These are phyloP conservation scores for Cosmopolites sordidus DNA, from an alignment of 2,888 invertebrate species.

Conservation along the genomic window DNA sequence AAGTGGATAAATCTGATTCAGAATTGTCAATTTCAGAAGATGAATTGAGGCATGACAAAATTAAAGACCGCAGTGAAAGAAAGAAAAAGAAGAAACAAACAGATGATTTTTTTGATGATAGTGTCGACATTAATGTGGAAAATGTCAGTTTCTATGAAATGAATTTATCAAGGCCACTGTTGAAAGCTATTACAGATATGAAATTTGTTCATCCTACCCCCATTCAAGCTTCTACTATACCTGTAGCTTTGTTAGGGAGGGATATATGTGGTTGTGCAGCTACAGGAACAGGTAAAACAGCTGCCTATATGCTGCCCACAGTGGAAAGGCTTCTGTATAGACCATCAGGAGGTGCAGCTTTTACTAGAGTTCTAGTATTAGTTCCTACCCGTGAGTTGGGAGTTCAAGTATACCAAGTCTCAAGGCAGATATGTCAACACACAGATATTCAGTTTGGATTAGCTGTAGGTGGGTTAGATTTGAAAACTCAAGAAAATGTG, in stretches of 20 bases:
- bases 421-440: conserved; percentile 84
- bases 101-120: conserved; percentile 53
- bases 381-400: conserved; percentile 97
- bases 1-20: conserved; percentile 49
- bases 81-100: conserved; percentile 46
- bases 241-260: conserved; percentile 84
- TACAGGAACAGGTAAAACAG: conserved; percentile 97
- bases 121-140: conserved; percentile 53
- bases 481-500: conserved; percentile 73
- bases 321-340: conserved; percentile 88
- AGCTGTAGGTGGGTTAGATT: conserved; percentile 83
- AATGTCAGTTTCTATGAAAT: conserved; percentile 81
- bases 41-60: conserved; percentile 68
- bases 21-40: conserved; percentile 71
- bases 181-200: conserved; percentile 84
- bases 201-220: conserved; percentile 94
- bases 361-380: conserved; percentile 83
- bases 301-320: conserved; percentile 97
- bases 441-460: conserved; percentile 77
- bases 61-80: conserved; percentile 64
- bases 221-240: conserved; percentile 93
- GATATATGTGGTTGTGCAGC: conserved; percentile 99
- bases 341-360: conserved; percentile 60
- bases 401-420: conserved; percentile 95
- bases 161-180: conserved; percentile 90